Percentiles rank a stretch among this genome's conserved stretches.
Evolutionary conservation across 2,113 vertebrate genomes (phyloP).

Genomic region (Paraplagusia blochii): DNA sequence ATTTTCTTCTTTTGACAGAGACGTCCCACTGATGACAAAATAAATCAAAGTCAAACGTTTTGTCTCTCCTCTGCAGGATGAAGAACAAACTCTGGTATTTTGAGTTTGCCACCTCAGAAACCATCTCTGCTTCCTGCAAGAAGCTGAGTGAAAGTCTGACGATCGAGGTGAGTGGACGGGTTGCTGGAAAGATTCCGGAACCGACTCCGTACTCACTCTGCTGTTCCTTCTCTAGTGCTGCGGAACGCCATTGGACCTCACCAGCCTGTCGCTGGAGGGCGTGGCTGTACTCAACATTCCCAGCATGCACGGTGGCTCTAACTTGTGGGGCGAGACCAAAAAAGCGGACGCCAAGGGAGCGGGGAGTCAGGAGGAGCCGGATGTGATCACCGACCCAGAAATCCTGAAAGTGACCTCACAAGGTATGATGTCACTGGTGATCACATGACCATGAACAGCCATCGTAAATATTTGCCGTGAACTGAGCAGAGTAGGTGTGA

Average conservation of each 20-base stretch:
- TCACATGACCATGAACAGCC: no score
- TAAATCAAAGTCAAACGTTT: conserved; percentile 18
- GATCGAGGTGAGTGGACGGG: conserved; percentile 79
- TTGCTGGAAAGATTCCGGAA: no score
- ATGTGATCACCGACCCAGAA: conserved; percentile 83
- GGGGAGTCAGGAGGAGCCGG: conserved; percentile 67
- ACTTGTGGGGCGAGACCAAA: conserved; percentile 88
- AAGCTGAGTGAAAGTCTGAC: conserved; percentile 82
- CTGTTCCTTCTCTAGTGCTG: conserved; percentile 75
- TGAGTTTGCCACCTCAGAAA: conserved; percentile 94
- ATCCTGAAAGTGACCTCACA: conserved; percentile 84
- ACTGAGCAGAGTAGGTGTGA: no score
- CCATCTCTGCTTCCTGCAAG: conserved; percentile 92
- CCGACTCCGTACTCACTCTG: no score
- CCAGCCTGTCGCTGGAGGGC: conserved; percentile 80
- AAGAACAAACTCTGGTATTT: conserved; percentile 98
- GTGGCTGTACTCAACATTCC: conserved; percentile 90
- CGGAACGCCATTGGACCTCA: conserved; percentile 83
- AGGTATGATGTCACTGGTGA: conserved; percentile 65
- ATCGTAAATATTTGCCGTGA: no score
- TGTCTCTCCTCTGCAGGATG: conserved; percentile 75
- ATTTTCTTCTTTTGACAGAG: not conserved
- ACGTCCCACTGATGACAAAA: not conserved
- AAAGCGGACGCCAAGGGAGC: conserved; percentile 70
- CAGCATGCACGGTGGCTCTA: conserved; percentile 92